A percentile compares a stretch with the other conserved stretches of the same genome.
phyloP scores from a whole-genome alignment of 2,797 vertebrate species.

The Onychomys torridus region DNA sequence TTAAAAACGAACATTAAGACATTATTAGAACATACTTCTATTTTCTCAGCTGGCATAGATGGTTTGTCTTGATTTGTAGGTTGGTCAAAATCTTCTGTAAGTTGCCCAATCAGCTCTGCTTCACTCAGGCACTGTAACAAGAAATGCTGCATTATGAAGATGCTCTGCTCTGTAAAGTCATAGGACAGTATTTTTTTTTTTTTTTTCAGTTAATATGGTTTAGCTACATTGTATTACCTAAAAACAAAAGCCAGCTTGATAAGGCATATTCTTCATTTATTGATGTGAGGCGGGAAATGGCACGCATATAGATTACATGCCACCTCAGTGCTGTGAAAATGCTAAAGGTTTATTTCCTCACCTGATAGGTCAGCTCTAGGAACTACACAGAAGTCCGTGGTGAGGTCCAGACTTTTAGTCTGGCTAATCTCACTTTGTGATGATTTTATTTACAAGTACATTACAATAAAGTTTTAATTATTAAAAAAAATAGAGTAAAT shows the following conservation, averaged over 20 bases:
- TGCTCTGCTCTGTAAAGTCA: background rate
- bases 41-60: conserved; percentile 62
- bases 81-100: conserved; percentile 85
- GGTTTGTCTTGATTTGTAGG: conserved; percentile 73
- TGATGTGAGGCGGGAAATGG: background rate
- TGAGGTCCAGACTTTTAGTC: background rate
- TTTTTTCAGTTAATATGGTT: background rate
- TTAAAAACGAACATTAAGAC: conserved; percentile 15
- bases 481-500: background rate
- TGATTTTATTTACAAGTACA: background rate
- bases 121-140: conserved; percentile 86
- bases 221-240: background rate
- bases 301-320: background rate
- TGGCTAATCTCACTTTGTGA: background rate
- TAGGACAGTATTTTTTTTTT: background rate
- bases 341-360: background rate
- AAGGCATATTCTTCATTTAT: background rate
- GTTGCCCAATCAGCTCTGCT: conserved; percentile 85
- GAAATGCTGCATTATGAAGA: background rate
- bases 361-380: background rate
- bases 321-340: background rate
- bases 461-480: background rate
- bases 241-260: conserved; percentile 20
- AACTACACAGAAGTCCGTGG: background rate
- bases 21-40: conserved; percentile 83